A percentile compares a stretch with the other conserved stretches of the same genome.
Evolutionary conservation across 1,140 invertebrate genomes (phyloP).

Genomic region (Paramacrobiotus metropolitanus): DNA sequence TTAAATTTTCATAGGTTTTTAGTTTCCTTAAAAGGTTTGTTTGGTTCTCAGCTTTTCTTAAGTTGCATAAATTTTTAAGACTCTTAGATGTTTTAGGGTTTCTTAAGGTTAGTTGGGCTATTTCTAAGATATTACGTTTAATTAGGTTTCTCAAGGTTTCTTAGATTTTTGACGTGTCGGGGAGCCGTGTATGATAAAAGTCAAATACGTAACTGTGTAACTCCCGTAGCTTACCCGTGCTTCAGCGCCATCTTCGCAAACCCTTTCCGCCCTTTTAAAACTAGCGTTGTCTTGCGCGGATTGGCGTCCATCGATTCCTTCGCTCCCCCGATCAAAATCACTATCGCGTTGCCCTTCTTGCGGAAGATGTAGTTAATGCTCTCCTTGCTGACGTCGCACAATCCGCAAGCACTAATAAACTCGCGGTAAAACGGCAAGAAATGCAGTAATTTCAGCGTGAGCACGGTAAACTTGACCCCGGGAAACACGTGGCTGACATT

Average conservation of each 20-base stretch:
- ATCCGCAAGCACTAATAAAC: background rate
- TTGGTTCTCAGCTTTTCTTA: background rate
- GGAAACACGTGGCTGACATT: constrained; percentile 52
- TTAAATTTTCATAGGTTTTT: background rate
- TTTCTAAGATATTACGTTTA: constrained; percentile 8
- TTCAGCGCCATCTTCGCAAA: constrained; percentile 21
- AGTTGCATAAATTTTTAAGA: background rate
- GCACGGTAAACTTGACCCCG: constrained; percentile 39
- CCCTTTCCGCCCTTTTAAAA: constrained; percentile 20
- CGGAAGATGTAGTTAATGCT: constrained; percentile 16
- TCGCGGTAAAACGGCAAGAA: constrained; percentile 8
- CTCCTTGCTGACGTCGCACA: constrained; percentile 8
- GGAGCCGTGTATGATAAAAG: background rate
- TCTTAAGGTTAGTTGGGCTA: constrained; percentile 10
- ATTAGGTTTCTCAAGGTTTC: constrained; percentile 9
- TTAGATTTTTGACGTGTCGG: background rate
- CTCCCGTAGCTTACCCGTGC: constrained; percentile 19
- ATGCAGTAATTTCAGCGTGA: constrained; percentile 26
- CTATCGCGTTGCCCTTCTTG: constrained; percentile 11
- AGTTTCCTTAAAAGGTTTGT: background rate
- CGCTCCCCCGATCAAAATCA: constrained; percentile 12
- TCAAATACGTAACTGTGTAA: background rate
- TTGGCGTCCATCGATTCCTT: constrained; percentile 10
- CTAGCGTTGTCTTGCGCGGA: constrained; percentile 14
- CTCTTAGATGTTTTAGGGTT: constrained; percentile 8